A percentile compares a stretch with the other conserved stretches of the same genome.
These are phyloP conservation scores for Microtus ochrogaster DNA, from an alignment of 2,113 vertebrate genomes.

Conservation along the genomic window DNA sequence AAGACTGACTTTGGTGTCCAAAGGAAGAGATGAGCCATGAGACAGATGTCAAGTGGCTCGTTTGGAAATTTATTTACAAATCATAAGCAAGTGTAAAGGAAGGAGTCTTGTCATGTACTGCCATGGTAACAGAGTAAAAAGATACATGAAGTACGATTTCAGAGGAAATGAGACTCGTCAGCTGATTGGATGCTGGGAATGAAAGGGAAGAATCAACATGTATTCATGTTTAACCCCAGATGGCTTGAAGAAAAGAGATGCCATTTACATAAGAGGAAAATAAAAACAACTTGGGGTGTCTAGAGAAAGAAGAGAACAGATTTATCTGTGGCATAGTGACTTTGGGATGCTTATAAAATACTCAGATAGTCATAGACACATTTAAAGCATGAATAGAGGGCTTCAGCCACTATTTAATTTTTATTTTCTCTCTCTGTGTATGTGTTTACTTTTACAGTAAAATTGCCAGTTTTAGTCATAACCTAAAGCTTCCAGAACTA, in stretches of 20 bases:
- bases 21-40: not conserved
- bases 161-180: not conserved
- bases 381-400: not conserved
- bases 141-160: not conserved
- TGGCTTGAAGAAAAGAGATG: not conserved
- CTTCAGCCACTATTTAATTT: not conserved
- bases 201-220: constrained; percentile 6
- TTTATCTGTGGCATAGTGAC: not conserved
- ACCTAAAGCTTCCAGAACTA: not conserved
- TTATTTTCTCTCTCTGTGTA: not conserved
- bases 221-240: not conserved
- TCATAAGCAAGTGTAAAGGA: constrained; percentile 3
- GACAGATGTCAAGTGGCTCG: not conserved
- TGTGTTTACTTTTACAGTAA: not conserved
- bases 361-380: not conserved
- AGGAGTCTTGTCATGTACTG: not conserved
- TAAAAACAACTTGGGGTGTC: not conserved
- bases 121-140: not conserved
- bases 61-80: not conserved
- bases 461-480: not conserved
- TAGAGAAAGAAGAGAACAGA: not conserved
- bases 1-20: not conserved
- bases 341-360: not conserved
- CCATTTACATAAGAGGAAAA: not conserved
- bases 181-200: not conserved